Base-by-base conservation (phyloP, 2,888 invertebrate genomes). In the Pediacus dermestoides region DNA sequence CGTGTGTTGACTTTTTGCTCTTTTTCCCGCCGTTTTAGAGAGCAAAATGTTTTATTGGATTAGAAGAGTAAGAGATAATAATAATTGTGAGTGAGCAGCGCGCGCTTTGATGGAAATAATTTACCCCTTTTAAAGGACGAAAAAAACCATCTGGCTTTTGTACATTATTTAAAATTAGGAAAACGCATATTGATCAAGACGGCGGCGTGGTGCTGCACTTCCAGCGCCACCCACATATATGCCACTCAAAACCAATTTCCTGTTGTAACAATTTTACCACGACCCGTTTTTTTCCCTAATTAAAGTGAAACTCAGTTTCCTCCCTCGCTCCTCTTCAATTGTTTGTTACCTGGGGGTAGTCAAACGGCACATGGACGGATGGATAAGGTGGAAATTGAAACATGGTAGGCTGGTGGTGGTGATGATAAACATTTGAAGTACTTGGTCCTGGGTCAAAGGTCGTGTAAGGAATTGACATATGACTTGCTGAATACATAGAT, bases 281-380 rank as follows among this genome's bases (percentile, higher is more conserved):
- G n/a, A n/a, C 22, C 30, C 40, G 38, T 44, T 34, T 40, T 38
- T 37, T 39, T 34, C 25, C 18, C 31, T 38, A 44, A 44, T 38
- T 40, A 38, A 23, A 31, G 15, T 34, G 27, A 33, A 35, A 26
- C 30, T 31, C n/a, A 21, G 23, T 33, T 28, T 30, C n/a, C 6
- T 30, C 8, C 15, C 15, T 4, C 4, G 12, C 12, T 28, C n/a
- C n/a, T n/a, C n/a, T n/a, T n/a, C n/a, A n/a, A n/a, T n/a, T n/a
- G n/a, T n/a, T n/a, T n/a, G n/a, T 7, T 62, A 63, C 63, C 61
- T 63, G 64, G 16, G 56, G 61, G 50, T 66, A 66, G 46, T 66
- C 66, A 39, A 64, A 65, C 0, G 63, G 59, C 39, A 64, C 55
- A 34, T 60, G 59, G 48, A 63, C 58, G 12, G 52, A 39, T 3